A percentile compares a stretch with the other conserved stretches of the same genome.
Conservation (phyloP, 2,797 vertebrate genomes). For the Oreonectes daqikongensis region DNA sequence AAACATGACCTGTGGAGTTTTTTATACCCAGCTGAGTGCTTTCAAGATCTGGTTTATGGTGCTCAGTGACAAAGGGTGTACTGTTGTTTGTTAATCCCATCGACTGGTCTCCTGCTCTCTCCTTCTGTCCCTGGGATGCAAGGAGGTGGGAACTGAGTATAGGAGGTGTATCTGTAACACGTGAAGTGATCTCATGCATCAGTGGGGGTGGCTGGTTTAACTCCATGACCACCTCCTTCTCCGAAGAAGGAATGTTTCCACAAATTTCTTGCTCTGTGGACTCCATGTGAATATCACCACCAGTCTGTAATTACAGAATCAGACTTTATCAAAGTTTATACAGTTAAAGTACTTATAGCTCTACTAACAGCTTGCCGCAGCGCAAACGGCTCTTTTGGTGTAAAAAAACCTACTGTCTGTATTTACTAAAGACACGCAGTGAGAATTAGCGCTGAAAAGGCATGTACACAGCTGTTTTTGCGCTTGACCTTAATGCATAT, state of each 20-base stretch:
- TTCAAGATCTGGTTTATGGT: conserved; percentile 60
- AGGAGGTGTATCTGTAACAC: conserved; percentile 55
- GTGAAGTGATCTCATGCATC: conserved; percentile 41
- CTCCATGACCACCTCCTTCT: conserved; percentile 4
- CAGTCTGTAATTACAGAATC: conserved; percentile 30
- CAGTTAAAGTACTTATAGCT: too few relatives aligned
- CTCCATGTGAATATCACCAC: not conserved
- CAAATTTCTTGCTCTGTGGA: conserved; percentile 6
- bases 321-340: not conserved
- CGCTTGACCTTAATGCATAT: too few relatives aligned
- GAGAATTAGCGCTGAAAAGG: too few relatives aligned
- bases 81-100: conserved; percentile 66
- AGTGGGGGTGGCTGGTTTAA: conserved; percentile 53
- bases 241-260: conserved; percentile 38
- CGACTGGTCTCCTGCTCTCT: conserved; percentile 63
- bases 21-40: conserved; percentile 53
- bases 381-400: too few relatives aligned
- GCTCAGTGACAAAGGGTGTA: too few relatives aligned
- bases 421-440: too few relatives aligned
- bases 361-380: too few relatives aligned
- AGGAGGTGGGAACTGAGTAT: conserved; percentile 47
- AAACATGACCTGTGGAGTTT: conserved; percentile 59
- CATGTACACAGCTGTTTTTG: too few relatives aligned
- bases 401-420: too few relatives aligned
- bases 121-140: conserved; percentile 55